phyloP scores from a whole-genome alignment of 2,113 vertebrate species.

The Sinocyclocheilus anshuiensis region DNA sequence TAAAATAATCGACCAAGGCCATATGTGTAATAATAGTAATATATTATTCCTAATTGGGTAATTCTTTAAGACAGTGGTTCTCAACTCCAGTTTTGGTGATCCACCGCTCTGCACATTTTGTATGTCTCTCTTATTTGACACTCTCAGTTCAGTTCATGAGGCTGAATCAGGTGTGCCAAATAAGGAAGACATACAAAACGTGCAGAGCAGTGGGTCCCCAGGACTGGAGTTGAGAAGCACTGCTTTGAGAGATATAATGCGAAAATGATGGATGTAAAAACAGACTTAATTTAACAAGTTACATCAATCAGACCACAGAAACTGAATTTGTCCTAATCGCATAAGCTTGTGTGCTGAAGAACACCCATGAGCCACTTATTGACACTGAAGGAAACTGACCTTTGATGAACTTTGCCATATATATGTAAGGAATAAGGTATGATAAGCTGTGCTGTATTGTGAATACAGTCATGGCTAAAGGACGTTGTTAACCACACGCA shows the following conservation, averaged over 20 bases:
- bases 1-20: not conserved
- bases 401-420: not conserved
- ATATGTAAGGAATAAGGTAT: not conserved
- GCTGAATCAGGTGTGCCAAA: no score
- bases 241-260: not conserved
- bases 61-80: no score
- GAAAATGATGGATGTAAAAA: not conserved
- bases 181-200: not conserved
- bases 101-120: no score
- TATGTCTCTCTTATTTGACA: not conserved
- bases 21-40: not conserved
- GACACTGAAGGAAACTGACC: not conserved
- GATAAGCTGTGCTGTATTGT: not conserved
- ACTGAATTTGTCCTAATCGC: not conserved
- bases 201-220: not conserved
- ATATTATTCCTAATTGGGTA: no score
- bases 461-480: no score
- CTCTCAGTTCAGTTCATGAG: no score
- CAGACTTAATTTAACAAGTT: not conserved
- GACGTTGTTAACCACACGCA: no score
- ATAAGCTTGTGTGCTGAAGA: not conserved
- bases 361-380: not conserved
- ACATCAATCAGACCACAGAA: not conserved
- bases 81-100: no score
- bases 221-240: not conserved